A percentile compares a stretch with the other conserved stretches of the same genome.
Evolutionary conservation across 2,113 vertebrate genomes (phyloP).

Genomic region (Dermatemys mawii): DNA sequence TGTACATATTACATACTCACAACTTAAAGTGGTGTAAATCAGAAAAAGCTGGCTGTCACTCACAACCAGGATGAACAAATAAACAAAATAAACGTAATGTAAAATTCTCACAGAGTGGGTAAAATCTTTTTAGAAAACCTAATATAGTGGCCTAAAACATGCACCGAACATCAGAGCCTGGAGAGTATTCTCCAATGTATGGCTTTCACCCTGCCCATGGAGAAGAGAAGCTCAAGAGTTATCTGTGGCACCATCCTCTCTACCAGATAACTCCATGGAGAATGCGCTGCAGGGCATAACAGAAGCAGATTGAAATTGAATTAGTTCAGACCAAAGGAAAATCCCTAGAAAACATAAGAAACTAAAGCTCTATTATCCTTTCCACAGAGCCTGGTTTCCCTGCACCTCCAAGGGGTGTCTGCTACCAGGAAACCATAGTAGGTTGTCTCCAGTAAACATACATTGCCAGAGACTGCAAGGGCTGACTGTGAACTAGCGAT

Average conservation of each 20-base stretch:
- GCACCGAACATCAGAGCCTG: neutral
- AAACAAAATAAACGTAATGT: slow-evolving; percentile 27
- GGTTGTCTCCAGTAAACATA: rapidly evolving
- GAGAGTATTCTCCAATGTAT: neutral
- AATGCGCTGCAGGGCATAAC: rapidly evolving
- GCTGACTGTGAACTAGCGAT: neutral
- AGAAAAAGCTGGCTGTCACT: slow-evolving; percentile 35
- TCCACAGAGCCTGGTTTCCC: neutral
- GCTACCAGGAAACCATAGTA: rapidly evolving
- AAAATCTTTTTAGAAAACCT: neutral
- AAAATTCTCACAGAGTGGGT: slow-evolving; percentile 13
- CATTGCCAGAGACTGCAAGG: no score
- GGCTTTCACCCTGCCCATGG: rapidly evolving
- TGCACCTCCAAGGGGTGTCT: no score
- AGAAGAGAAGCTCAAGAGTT: neutral
- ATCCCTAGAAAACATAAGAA: neutral
- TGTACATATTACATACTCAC: slow-evolving; percentile 13
- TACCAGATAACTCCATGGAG: neutral
- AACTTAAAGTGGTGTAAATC: slow-evolving; percentile 32
- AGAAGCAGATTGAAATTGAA: neutral
- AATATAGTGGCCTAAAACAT: neutral
- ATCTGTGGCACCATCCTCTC: neutral
- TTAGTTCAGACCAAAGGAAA: neutral
- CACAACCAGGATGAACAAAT: slow-evolving; percentile 34
- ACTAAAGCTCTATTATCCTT: rapidly evolving